Evolutionary conservation across 1,140 invertebrate genomes (phyloP).

Genomic region (Bombus superbus): DNA sequence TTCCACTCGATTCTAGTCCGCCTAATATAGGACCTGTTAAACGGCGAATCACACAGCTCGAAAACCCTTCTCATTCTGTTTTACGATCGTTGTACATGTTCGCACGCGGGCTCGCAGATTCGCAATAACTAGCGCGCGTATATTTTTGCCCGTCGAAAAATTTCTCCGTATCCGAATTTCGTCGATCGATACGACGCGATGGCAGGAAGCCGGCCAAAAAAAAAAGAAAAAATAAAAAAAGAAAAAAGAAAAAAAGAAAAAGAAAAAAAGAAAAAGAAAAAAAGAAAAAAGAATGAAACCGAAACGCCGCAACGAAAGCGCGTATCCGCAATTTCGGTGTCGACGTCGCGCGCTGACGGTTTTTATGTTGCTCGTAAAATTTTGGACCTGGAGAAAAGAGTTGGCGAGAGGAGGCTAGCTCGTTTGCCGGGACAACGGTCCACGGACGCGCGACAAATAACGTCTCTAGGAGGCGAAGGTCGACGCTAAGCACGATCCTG

Average conservation of each 20-base stretch:
- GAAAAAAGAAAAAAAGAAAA: not conserved
- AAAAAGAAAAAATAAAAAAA: no score
- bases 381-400: not conserved
- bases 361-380: conserved; percentile 42
- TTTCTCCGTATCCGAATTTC: not conserved
- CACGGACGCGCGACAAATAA: conserved; percentile 13
- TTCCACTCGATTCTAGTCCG: not conserved
- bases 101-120: not conserved
- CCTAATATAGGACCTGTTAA: not conserved
- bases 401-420: no score
- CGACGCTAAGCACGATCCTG: not conserved
- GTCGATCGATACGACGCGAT: conserved; percentile 10
- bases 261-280: not conserved
- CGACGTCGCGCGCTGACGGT: not conserved
- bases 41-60: not conserved
- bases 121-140: not conserved
- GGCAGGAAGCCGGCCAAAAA: not conserved
- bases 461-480: not conserved
- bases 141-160: conserved; percentile 6
- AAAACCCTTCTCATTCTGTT: not conserved
- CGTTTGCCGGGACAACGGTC: not conserved
- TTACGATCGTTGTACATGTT: not conserved
- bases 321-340: not conserved
- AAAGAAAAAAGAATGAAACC: not conserved
- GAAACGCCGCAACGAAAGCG: not conserved